Evolutionary conservation across 2,113 vertebrate genomes (phyloP).

Genomic region (human (Homo sapiens)): GRCh38 chr4:44545501-44546000

Average conservation of each 20-base stretch:
- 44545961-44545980: constrained; percentile 55
- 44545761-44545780: neutral
- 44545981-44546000: constrained; percentile 39
- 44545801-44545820: constrained; percentile 61
- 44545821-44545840: constrained; percentile 49
- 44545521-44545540: neutral
- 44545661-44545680: neutral
- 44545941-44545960: constrained; percentile 60
- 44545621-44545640: neutral
- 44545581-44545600: neutral
- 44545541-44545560: neutral
- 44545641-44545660: neutral
- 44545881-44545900: constrained; percentile 32
- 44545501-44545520: neutral
- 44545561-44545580: neutral
- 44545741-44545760: neutral
- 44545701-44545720: neutral
- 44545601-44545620: neutral
- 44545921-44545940: constrained; percentile 48
- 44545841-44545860: constrained; percentile 61
- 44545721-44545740: neutral
- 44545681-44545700: neutral
- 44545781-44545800: constrained; percentile 33
- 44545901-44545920: constrained; percentile 51
- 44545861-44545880: constrained; percentile 55